phyloP scores from a whole-genome alignment of 2,113 vertebrate species.

The Sapayoa aenigma region DNA sequence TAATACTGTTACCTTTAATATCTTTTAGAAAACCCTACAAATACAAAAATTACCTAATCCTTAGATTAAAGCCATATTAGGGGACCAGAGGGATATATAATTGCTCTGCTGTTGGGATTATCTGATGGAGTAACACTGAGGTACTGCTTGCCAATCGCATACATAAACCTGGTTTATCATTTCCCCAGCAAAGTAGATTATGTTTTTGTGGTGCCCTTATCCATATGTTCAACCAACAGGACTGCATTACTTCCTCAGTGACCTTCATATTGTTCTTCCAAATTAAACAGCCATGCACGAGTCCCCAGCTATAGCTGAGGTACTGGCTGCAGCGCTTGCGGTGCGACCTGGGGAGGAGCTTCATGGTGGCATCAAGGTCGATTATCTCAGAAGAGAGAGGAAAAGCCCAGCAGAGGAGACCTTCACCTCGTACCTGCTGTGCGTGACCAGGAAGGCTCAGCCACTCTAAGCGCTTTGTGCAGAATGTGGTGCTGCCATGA shows the following conservation, averaged over 20 bases:
- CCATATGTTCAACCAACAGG: conserved; percentile 1
- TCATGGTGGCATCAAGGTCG: not conserved
- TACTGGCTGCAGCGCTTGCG: not conserved
- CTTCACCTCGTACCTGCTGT: not conserved
- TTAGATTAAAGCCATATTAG: conserved; percentile 4
- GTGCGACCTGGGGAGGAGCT: not conserved
- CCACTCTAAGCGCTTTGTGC: not conserved
- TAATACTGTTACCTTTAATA: not conserved
- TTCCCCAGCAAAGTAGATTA: conserved; percentile 41
- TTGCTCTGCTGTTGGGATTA: conserved; percentile 30
- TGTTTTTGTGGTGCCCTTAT: conserved; percentile 10
- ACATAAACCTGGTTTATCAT: conserved; percentile 19
- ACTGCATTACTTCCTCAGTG: not conserved
- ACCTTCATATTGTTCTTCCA: conserved; percentile 4
- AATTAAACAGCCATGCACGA: not conserved
- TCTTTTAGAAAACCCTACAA: not conserved
- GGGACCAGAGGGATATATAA: not conserved
- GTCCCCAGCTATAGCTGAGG: not conserved
- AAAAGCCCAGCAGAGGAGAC: not conserved
- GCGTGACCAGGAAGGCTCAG: not conserved
- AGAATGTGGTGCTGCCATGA: not conserved
- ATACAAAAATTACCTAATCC: not conserved
- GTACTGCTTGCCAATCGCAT: conserved; percentile 4
- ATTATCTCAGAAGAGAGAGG: not conserved
- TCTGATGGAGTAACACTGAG: not conserved